Evolutionary conservation across 2,797 vertebrate genomes (phyloP).

Genomic region (Potorous gilbertii): DNA sequence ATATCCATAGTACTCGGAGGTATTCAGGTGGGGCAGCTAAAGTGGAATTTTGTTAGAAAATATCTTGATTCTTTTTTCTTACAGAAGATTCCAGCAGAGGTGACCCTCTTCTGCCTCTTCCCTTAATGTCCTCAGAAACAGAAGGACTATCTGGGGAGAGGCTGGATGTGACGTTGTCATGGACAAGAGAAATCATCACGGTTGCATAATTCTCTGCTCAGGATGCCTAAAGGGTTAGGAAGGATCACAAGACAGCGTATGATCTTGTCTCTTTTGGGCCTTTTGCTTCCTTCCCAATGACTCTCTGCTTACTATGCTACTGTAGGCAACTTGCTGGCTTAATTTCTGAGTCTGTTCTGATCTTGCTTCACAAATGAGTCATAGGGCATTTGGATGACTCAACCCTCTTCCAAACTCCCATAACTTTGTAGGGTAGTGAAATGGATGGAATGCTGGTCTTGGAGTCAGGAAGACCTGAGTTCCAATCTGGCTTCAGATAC

Average conservation of each 20-base stretch:
- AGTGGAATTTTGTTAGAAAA: neutral
- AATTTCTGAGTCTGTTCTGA: no score
- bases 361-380: neutral
- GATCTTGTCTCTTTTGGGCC: accelerated
- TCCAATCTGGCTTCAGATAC: no score
- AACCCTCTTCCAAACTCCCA: no score
- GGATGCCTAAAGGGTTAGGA: neutral
- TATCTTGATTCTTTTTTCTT: neutral
- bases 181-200: neutral
- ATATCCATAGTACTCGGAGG: neutral
- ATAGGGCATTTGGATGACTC: no score
- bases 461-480: no score
- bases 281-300: no score
- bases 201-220: neutral
- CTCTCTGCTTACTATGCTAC: neutral
- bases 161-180: neutral
- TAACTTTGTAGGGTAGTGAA: no score
- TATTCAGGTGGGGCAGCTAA: no score
- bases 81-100: neutral
- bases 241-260: neutral
- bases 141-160: neutral
- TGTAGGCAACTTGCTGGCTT: no score
- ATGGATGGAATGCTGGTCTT: no score
- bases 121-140: neutral
- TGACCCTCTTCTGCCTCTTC: neutral